Base-by-base conservation (phyloP, 1,140 invertebrate species). In the Drosophila bocqueti region DNA sequence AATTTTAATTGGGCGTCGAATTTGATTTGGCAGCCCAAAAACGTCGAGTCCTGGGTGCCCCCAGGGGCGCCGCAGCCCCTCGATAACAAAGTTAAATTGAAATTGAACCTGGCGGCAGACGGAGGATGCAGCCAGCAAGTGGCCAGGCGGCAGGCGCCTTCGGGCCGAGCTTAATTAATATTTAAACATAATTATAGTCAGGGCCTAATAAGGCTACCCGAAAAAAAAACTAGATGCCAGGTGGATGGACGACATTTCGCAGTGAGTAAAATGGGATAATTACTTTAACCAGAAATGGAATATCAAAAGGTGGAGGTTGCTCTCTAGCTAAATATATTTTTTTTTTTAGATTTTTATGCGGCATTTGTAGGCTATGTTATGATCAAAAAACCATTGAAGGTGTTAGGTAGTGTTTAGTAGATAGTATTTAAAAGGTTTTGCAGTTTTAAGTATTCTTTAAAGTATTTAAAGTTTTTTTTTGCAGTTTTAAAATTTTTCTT, bases 1-100 rank as follows among this genome's bases (percentile, higher is more conserved):
- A 89, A 89, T 89, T 89, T 89, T 91, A 91, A 91, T 87, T 91
- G 87, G 83, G 83, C 85, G 78, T 76, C 82, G 86, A 89, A 91
- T 85, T 89, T 91, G 86, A 89, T 85, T 89, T 89, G 63, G 63
- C 68, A 52, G 67, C 67, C 68, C 55, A 52, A 73, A 73, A 73
- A 45, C 36, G 45, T 16, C 15, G 34, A 62, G 26, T 38, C 31
- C 16, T 36, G 62, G 68, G 57, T 24, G 45, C n/a, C 45, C 26
- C 40, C 24, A 13, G 46, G 61, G 75, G 59, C 21, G 49, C 63
- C 55, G 38, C 62, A 54, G 55, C 31, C 13, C 29, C 49, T 52
- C 68, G 71, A 66, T 77, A 77, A 77, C 74, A 61, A 78, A 78
- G 55, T 78, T 78, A 77, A 78, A 59, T 77, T 78, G 49, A 77